Evolutionary conservation across 2,888 invertebrate species (phyloP).

Genomic region (Lingula anatina): DNA sequence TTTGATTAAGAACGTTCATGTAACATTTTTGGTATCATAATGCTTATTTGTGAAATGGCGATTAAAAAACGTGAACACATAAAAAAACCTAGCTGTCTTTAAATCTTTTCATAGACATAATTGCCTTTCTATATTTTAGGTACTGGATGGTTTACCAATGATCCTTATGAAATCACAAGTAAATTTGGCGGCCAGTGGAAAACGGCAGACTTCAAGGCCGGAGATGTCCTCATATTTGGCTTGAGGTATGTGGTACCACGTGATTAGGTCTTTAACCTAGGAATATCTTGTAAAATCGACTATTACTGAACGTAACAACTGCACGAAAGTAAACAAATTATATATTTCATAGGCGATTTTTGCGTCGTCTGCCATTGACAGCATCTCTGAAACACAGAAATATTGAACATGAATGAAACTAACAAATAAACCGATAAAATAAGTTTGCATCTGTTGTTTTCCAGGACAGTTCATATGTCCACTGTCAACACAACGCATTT

Average conservation of each 20-base stretch:
- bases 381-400: neutral
- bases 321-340: too few species aligned
- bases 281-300: neutral
- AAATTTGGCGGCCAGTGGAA: slow-evolving; percentile 43
- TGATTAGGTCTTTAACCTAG: neutral
- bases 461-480: slow-evolving; percentile 41
- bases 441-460: slow-evolving; percentile 4
- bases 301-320: too few species aligned
- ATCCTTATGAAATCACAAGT: slow-evolving; percentile 35
- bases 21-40: too few species aligned
- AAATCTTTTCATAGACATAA: neutral
- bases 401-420: neutral
- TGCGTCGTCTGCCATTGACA: neutral
- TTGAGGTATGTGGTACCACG: slow-evolving; percentile 23
- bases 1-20: too few species aligned
- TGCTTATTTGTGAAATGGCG: too few species aligned
- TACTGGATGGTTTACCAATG: slow-evolving; percentile 39
- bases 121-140: slow-evolving; percentile 20
- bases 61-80: too few species aligned
- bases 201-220: slow-evolving; percentile 35
- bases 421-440: neutral
- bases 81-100: too few species aligned
- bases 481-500: slow-evolving; percentile 34
- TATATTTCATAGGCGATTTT: too few species aligned
- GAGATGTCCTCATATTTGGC: slow-evolving; percentile 38